phyloP scores from a whole-genome alignment of 2,113 vertebrate genomes.

The Pogona vitticeps region DNA sequence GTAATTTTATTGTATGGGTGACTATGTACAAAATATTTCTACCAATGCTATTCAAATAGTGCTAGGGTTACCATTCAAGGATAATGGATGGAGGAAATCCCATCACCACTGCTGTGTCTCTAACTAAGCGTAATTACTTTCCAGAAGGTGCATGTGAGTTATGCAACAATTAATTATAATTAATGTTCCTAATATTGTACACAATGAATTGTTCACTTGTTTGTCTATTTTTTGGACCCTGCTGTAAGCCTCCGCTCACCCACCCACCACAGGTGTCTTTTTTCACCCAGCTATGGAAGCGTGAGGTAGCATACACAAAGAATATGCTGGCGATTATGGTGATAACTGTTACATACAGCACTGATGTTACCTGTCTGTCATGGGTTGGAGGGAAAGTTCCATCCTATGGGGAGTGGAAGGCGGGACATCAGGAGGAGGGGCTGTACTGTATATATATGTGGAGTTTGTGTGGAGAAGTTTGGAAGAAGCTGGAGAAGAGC shows the following conservation, averaged over 20 bases:
- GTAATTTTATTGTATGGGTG: not conserved
- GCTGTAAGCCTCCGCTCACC: not conserved
- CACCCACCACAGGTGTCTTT: not conserved
- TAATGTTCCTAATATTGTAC: not conserved
- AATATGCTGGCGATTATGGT: too few species aligned
- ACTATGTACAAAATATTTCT: not conserved
- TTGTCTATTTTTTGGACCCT: not conserved
- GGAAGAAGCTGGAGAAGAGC: too few species aligned
- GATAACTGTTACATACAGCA: too few species aligned
- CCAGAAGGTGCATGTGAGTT: not conserved
- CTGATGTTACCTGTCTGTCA: too few species aligned
- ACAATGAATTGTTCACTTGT: not conserved
- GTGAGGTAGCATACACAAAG: too few species aligned
- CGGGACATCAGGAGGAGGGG: too few species aligned
- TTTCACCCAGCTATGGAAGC: not conserved
- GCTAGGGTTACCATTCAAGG: not conserved
- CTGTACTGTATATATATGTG: too few species aligned
- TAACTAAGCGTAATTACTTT: not conserved
- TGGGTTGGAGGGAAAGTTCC: too few species aligned
- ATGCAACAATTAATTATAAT: not conserved
- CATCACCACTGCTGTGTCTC: not conserved
- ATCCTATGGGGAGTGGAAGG: too few species aligned
- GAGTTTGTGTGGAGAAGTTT: too few species aligned
- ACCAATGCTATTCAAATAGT: not conserved
- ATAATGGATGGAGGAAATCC: too few species aligned